Base-by-base conservation (phyloP, 2,113 vertebrate species). In the Motacilla tschutschensis region DNA sequence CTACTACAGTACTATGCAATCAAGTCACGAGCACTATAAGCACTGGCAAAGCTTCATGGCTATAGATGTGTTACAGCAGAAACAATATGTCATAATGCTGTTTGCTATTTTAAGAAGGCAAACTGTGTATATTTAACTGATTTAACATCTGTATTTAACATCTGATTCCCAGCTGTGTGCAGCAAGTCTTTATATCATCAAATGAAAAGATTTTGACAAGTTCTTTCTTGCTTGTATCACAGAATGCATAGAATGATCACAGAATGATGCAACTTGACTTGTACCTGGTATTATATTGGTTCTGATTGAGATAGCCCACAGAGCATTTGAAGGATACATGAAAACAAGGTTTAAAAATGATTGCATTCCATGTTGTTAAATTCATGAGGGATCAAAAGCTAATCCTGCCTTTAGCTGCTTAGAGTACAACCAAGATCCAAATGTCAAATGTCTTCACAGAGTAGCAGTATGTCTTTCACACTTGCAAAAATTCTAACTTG, bases 321-420 rank as follows among this genome's bases (percentile, higher is more conserved):
- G 43, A 83, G 33, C 4, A 9, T 78, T 83, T 85, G 70, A 77
- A 85, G 62, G 47, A 57, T 40, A 91, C 5, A 10, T 3, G 5
- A 55, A 93, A 87, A 87, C 14, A 80, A 85, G 69, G 87, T 90
- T 85, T 73, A 1, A 55, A 87, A 81, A 73, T 35, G 0, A 86
- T 82, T 88, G 22, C 62, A 59, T 85, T 83, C n/a, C 43, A 48
- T 9, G 53, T 79, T 91, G 41, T 70, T 88, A 22, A 29, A 89
- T 83, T 87, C 54, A 66, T 86, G 87, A 76, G 31, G 25, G 47
- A 92, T 92, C 80, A 92, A 79, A 92, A 67, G 33, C 72, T 96
- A 93, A 95, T 88, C 75, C 77, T 70, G 17, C 31, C 55, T 83
- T 92, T 70, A 86, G 69, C 59, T 62, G 40, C 54, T 69, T 55